These are phyloP conservation scores for Gracilinanus agilis DNA, from an alignment of 2,113 vertebrate species.

Conservation along the genomic window DNA sequence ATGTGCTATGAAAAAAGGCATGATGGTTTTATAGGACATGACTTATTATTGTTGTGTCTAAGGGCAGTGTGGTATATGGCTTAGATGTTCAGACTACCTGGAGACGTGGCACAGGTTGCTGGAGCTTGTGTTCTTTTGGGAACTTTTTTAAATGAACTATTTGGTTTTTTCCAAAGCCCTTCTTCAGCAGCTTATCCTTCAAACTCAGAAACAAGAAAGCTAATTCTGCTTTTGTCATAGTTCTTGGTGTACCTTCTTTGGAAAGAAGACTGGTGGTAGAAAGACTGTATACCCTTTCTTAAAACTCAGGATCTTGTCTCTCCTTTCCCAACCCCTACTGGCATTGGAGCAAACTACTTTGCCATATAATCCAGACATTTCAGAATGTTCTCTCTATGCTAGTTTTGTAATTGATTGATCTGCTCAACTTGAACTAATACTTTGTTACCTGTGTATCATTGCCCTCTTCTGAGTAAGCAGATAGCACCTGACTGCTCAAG, in stretches of 20 bases:
- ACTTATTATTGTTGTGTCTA: background rate
- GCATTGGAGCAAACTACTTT: conserved; percentile 2
- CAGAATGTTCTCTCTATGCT: background rate
- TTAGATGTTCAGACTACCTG: background rate
- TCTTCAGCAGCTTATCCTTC: background rate
- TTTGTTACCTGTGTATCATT: background rate
- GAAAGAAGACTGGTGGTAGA: background rate
- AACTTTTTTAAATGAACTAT: conserved; percentile 6
- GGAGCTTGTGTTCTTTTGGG: background rate
- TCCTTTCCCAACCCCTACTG: background rate
- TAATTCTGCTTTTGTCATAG: background rate
- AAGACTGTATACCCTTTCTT: background rate
- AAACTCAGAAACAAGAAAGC: background rate
- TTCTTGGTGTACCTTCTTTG: background rate
- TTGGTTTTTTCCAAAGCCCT: background rate
- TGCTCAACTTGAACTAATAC: background rate
- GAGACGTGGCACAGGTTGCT: background rate
- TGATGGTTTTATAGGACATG: background rate
- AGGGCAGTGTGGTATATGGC: background rate
- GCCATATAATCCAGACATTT: background rate
- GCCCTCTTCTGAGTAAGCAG: conserved; percentile 4
- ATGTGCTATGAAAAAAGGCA: background rate
- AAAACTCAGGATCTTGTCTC: background rate
- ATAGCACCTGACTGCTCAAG: background rate
- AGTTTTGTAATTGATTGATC: background rate